Base-by-base conservation (phyloP, 1,140 invertebrate genomes). In the Theocolax elegans region DNA sequence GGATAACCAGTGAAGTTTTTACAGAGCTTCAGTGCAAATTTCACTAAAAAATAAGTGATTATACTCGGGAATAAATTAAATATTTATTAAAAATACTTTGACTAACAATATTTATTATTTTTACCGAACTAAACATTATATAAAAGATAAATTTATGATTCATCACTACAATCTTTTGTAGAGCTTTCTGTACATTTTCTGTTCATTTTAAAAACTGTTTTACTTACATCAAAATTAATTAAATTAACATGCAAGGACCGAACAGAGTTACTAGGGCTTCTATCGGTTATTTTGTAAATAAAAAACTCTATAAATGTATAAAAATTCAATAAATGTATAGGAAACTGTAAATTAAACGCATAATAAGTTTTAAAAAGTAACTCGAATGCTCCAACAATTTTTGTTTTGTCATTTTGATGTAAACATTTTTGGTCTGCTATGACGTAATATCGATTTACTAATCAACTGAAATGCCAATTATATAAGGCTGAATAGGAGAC, bases 151-250 rank as follows among this genome's bases (percentile, higher is more conserved):
- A 10, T 6, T 6, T 6, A 35, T 35, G 4, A 35, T 35, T 35
- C 31, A n/a, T n/a, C n/a, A n/a, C n/a, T n/a, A 35, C 31, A 6
- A 35, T 35, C 31, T 35, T 35, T 35, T 6, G 4, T 10, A 35
- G 31, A 35, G 10, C 10, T 35, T 35, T 10, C 4, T 35, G 10
- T 35, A 35, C 31, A 35, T 4, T 35, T 35, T 35, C 10, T n/a
- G n/a, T n/a, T 35, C 31, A 6, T 35, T 6, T 10, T 35, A 4
- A 35, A 35, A 10, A 6, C 31, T 6, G 10, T 10, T 35, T 35
- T 35, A 35, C 10, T 35, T 35, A 35, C 31, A 35, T 35, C 31
- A 35, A 35, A 35, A 35, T 35, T 35, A 35, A 74, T 74, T 75
- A 53, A 29, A 53, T 53, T 53, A 13, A 53, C 4, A 19, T 27